phyloP scores from a whole-genome alignment of 1,140 invertebrate species.

The Aphelenchoides fujianensis region DNA sequence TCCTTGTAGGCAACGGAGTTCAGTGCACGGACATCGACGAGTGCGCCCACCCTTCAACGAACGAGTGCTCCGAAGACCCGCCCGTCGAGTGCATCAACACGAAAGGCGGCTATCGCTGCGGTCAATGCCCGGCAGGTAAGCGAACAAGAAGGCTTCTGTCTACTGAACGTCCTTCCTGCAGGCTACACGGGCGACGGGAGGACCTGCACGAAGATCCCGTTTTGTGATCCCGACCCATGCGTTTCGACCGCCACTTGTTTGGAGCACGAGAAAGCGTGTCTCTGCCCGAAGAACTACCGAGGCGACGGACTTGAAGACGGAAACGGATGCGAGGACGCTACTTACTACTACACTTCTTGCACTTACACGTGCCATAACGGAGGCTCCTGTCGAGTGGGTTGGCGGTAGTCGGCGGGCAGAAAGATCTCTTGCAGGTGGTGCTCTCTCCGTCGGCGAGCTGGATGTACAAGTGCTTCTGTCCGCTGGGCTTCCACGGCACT shows the following conservation, averaged over 20 bases:
- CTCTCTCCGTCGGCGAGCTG: too few relatives aligned
- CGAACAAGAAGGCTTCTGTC: not conserved
- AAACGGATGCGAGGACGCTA: constrained; percentile 55
- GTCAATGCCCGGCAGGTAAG: constrained; percentile 63
- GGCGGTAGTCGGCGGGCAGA: not conserved
- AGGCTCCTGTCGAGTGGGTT: constrained; percentile 61
- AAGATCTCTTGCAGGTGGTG: too few relatives aligned
- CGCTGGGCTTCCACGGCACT: constrained; percentile 56
- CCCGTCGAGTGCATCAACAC: constrained; percentile 59
- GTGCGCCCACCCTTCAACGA: constrained; percentile 41
- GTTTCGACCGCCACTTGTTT: constrained; percentile 61
- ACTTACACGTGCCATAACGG: constrained; percentile 45
- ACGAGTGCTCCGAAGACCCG: constrained; percentile 55
- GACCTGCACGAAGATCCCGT: constrained; percentile 60
- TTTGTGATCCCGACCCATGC: constrained; percentile 63
- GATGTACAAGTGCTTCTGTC: constrained; percentile 62
- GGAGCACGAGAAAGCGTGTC: constrained; percentile 54
- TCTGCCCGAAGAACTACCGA: constrained; percentile 62
- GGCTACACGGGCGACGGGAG: constrained; percentile 64
- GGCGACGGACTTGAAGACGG: constrained; percentile 62
- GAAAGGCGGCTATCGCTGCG: constrained; percentile 63
- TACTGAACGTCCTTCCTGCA: constrained; percentile 28
- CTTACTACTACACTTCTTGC: constrained; percentile 1
- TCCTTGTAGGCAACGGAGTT: constrained; percentile 50
- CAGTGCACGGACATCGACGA: constrained; percentile 56